Base-by-base conservation (phyloP, 2,113 vertebrate genomes). In the Sisor rabdophorus region DNA sequence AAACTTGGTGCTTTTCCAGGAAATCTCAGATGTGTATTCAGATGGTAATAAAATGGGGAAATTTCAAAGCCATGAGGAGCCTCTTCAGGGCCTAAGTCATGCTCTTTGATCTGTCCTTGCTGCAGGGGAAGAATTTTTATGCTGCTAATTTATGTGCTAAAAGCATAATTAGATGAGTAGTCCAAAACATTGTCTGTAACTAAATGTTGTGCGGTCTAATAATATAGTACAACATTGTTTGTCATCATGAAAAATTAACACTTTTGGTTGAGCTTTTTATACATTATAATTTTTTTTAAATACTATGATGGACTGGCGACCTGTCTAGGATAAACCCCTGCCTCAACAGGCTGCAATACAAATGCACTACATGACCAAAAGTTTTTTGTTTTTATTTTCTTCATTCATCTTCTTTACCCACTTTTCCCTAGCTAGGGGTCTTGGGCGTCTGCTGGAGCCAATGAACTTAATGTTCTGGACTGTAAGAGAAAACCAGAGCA, bases 31-130 rank as follows among this genome's bases (percentile, higher is more conserved):
- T 79, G 83, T 63, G 60, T 63, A 88, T 78, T 89, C 84, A 85
- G 85, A 84, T 88, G 87, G 50, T 88, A 87, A 90, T 87, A 79
- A 86, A 85, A 84, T 76, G 47, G 71, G 71, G 74, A 76, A 20
- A 73, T 75, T 82, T 87, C 82, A 86, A 85, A 75, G 40, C 56
- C 85, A 83, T 72, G 1, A 30, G 61, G 65, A 75, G 67, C 58
- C 58, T 75, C 79, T 75, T 76, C 74, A 63, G 44, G 52, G 61
- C 60, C 48, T 48, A 44, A 67, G 60, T 67, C 63, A 44, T 26
- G 54, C 60, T 77, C 79, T 76, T 77, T 77, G 74, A 80, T 77
- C 74, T 28, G 36, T 53, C 69, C 36, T 48, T 52, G 75, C 53
- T 40, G 26, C 59, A 63, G 44, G 26, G 60, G 15, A 12, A 60